Percentiles rank a stretch among this genome's conserved stretches.
These are phyloP conservation scores for Masticophis lateralis DNA, from an alignment of 2,797 vertebrate genomes.

Conservation along the genomic window DNA sequence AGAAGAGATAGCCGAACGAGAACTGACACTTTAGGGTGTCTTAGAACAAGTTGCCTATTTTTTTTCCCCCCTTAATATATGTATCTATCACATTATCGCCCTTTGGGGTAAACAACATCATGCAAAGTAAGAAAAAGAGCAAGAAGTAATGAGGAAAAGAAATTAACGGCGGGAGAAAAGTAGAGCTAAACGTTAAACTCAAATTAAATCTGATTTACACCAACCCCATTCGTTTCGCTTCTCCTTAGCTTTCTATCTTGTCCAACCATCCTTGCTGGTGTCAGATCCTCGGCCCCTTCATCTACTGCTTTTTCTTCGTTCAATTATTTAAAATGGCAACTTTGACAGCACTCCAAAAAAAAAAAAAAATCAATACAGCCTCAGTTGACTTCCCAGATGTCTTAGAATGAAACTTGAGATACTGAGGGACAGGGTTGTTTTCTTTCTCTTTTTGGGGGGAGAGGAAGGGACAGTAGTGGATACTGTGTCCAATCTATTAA, in stretches of 20 bases:
- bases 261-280: neutral
- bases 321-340: neutral
- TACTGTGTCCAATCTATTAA: too few relatives aligned
- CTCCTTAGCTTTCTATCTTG: neutral
- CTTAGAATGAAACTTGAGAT: neutral
- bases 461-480: neutral
- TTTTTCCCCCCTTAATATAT: accelerated
- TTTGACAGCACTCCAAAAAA: neutral
- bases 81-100: neutral
- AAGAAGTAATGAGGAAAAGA: neutral
- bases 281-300: too few relatives aligned
- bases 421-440: neutral
- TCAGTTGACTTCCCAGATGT: neutral
- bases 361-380: neutral
- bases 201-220: neutral
- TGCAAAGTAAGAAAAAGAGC: neutral
- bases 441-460: neutral
- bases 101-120: neutral
- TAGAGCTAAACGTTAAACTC: neutral
- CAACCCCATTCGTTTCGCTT: neutral
- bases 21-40: neutral
- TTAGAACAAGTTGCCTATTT: neutral
- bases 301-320: neutral
- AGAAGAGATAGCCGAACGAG: neutral
- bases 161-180: neutral